Percentiles rank a stretch among this genome's conserved stretches.
phyloP scores from a whole-genome alignment of 2,113 vertebrate genomes.

The Brachirus orientalis region DNA sequence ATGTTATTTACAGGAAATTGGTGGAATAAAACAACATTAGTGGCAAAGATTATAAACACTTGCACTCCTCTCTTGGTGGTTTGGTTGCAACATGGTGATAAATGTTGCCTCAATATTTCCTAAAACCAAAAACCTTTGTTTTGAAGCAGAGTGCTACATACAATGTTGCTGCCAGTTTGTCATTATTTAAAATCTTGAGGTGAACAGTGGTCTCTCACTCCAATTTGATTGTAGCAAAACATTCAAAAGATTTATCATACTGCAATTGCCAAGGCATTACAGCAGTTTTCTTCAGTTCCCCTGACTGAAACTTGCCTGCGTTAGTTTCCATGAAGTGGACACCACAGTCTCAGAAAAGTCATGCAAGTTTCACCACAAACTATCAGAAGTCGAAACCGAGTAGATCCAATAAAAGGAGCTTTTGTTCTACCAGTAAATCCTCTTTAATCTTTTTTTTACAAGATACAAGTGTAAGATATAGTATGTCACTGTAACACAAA shows the following conservation, averaged over 20 bases:
- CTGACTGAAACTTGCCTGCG: neutral
- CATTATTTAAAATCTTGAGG: slow-evolving; percentile 3
- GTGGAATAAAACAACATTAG: neutral
- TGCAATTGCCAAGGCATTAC: neutral
- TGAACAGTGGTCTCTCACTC: neutral
- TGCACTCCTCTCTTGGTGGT: no score
- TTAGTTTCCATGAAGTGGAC: slow-evolving; percentile 13
- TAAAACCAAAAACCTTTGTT: slow-evolving; percentile 8
- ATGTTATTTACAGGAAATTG: slow-evolving; percentile 18
- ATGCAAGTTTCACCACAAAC: slow-evolving; percentile 34
- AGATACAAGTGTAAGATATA: slow-evolving; percentile 43
- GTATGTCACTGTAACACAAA: slow-evolving; percentile 30
- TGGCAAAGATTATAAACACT: no score
- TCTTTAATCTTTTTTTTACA: slow-evolving; percentile 52
- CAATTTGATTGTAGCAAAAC: slow-evolving; percentile 2
- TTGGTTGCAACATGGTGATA: no score
- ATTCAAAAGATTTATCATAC: slow-evolving; percentile 12
- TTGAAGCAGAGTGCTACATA: slow-evolving; percentile 17
- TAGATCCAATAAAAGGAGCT: slow-evolving; percentile 40
- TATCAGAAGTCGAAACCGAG: slow-evolving; percentile 1
- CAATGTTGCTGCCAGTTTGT: slow-evolving; percentile 31
- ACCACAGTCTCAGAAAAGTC: slow-evolving; percentile 20
- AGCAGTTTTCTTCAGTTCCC: slow-evolving; percentile 10
- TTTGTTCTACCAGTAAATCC: slow-evolving; percentile 22
- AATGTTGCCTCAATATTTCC: no score